Evolutionary conservation across 2,797 vertebrate genomes (phyloP), one percentile per base, ranked within the genome.

Genomic region (Catostomus latipinnis): DNA sequence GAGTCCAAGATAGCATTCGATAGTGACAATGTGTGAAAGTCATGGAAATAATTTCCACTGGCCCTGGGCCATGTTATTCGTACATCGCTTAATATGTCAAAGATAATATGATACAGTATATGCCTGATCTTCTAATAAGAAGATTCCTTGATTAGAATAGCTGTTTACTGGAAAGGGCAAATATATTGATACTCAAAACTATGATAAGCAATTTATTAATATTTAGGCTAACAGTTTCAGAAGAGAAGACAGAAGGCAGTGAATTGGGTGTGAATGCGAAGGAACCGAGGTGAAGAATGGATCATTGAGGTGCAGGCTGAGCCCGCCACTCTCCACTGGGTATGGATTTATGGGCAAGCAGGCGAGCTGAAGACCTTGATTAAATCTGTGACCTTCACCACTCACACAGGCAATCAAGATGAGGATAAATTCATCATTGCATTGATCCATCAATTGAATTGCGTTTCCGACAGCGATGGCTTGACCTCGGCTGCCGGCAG

Each of bases 371-470:
- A 65, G 86, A 85, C 85, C 91, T 93, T 93, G 93, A 94, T 94
- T 93, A 93, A 94, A 94, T 91, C 90, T 79, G 48, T 93, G 93
- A 94, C 93, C 93, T 94, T 94, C 93, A 91, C 84, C 85, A 45
- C 81, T 74, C 84, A 83, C 87, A 86, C 88, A 89, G 87, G 91
- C 89, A 93, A 93, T 94, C 93, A 90, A 81, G 77, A 53, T 68
- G 65, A 85, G 85, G 71, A 82, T 72, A 78, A 82, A 87, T 86
- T 88, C 84, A 85, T 85, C 87, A 87, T 78, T 61, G 68, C 84
- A 84, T 85, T 83, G 77, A 87, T 88, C 87, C 87, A 81, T 88
- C 82, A 86, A 87, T 87, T 34, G 78, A 86, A 90, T 90, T 90
- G 83, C 86, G 82, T 88, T 90, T 86, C 79, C 86, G 81, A 86